Evolutionary conservation across 1,140 invertebrate genomes (phyloP).

Genomic region (Orchesella cincta): DNA sequence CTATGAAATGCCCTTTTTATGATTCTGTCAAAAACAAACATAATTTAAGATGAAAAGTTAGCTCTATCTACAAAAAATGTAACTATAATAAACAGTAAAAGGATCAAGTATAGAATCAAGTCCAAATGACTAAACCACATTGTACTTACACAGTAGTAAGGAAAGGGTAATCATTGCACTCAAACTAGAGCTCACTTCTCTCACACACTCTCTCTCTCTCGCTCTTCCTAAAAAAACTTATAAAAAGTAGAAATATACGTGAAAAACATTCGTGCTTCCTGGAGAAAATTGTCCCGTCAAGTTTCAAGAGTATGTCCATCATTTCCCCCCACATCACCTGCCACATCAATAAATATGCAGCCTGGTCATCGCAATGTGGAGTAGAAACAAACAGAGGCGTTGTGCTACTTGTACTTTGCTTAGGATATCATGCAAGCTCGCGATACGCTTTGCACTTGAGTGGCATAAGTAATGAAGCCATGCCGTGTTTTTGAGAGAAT

Average conservation of each 20-base stretch:
- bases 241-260: background rate
- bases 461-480: constrained; percentile 9
- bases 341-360: background rate
- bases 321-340: constrained; percentile 13
- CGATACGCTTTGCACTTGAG: constrained; percentile 2
- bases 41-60: constrained; percentile 46
- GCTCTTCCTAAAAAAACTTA: background rate
- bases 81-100: constrained; percentile 20
- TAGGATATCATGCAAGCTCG: no score
- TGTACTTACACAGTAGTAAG: background rate
- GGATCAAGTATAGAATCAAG: background rate
- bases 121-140: background rate
- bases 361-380: background rate
- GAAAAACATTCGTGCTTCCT: constrained; percentile 10
- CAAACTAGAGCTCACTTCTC: background rate
- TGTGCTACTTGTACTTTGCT: no score
- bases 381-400: no score
- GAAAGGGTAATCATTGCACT: background rate
- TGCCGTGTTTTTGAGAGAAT: background rate
- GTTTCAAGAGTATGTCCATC: constrained; percentile 13
- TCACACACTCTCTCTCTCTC: background rate
- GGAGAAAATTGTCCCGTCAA: constrained; percentile 20
- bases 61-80: constrained; percentile 13
- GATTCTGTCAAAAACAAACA: constrained; percentile 45
- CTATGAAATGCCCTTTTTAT: constrained; percentile 48